Evolutionary conservation across 1,140 invertebrate species (phyloP).

Genomic region (Sitophilus oryzae): DNA sequence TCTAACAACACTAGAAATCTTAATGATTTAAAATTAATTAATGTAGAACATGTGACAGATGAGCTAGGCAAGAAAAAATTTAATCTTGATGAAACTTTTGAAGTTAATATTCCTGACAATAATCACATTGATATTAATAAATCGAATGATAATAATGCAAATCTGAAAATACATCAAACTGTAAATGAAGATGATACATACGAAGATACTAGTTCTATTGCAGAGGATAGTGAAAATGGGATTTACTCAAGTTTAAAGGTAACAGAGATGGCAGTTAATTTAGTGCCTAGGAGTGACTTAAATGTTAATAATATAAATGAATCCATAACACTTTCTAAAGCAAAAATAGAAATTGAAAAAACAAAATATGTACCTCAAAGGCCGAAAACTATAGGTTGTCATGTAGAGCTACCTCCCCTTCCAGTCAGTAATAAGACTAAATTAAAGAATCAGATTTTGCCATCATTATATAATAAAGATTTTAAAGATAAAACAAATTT

Average conservation of each 20-base stretch:
- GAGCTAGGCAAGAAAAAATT: neutral
- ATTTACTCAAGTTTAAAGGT: constrained; percentile 5
- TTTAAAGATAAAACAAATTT: constrained; percentile 32
- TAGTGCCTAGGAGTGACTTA: constrained; percentile 3
- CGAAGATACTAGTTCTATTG: constrained; percentile 35
- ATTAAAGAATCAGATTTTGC: constrained; percentile 32
- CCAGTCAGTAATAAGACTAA: constrained; percentile 31
- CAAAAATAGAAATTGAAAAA: constrained; percentile 20
- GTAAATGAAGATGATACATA: constrained; percentile 32
- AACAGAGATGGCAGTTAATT: constrained; percentile 2
- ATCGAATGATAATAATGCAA: neutral
- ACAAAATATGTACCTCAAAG: constrained; percentile 27
- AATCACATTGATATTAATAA: neutral
- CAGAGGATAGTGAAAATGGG: constrained; percentile 28
- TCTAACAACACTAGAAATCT: neutral
- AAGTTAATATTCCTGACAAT: neutral
- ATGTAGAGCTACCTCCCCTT: constrained; percentile 30
- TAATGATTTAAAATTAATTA: neutral
- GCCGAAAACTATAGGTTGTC: constrained; percentile 29
- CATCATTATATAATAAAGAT: constrained; percentile 38
- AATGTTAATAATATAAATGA: constrained; percentile 5
- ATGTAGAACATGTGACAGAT: too few species aligned
- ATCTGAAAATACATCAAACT: neutral
- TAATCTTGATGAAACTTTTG: neutral
- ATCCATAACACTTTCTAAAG: constrained; percentile 10